phyloP scores from a whole-genome alignment of 1,140 invertebrate species.

The Choristoneura fumiferana region DNA sequence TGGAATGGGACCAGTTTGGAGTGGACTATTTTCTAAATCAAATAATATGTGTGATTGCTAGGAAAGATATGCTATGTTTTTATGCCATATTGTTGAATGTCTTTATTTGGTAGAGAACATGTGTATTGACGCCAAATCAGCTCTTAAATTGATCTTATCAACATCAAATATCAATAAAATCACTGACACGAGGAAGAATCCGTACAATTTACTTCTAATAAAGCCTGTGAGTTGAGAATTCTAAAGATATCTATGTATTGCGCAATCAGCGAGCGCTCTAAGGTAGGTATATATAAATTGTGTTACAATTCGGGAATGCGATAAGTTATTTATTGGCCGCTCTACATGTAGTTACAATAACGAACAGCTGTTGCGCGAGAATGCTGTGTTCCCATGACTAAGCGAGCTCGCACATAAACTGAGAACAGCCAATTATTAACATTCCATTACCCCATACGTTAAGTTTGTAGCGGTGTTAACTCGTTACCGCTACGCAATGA shows the following conservation, averaged over 20 bases:
- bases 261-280: constrained; percentile 30
- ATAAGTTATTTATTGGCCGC: constrained; percentile 58
- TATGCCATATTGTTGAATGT: neutral
- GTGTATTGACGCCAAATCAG: too few species aligned
- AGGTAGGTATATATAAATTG: constrained; percentile 36
- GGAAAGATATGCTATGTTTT: too few species aligned
- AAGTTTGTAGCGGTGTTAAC: too few species aligned
- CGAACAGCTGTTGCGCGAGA: constrained; percentile 43
- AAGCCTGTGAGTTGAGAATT: neutral
- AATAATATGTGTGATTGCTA: too few species aligned
- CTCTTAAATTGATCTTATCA: neutral
- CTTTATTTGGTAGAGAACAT: too few species aligned
- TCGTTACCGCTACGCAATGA: neutral
- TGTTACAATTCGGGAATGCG: constrained; percentile 56
- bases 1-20: too few species aligned
- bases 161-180: neutral
- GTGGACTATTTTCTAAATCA: too few species aligned
- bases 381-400: constrained; percentile 41
- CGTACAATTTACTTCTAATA: constrained; percentile 14
- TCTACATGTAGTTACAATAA: constrained; percentile 39
- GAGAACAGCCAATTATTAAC: neutral
- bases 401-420: neutral
- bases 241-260: constrained; percentile 23
- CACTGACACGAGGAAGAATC: constrained; percentile 9
- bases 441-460: neutral